phyloP scores from a whole-genome alignment of 2,797 vertebrate genomes.

The Galagoides demidoff region DNA sequence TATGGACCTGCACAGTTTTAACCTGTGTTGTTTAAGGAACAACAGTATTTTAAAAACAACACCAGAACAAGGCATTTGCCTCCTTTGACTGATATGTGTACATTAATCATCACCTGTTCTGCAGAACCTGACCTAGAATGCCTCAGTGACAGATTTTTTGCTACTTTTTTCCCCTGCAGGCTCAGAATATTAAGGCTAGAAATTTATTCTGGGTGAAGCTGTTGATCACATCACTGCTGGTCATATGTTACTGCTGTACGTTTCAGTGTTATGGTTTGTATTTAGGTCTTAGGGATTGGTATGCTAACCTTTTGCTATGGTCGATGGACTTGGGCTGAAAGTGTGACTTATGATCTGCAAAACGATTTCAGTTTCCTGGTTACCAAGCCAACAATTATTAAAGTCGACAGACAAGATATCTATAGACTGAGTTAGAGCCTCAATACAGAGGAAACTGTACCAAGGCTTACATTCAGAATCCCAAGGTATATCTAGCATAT shows the following conservation, averaged over 20 bases:
- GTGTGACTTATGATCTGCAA: conserved; percentile 16
- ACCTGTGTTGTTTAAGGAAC: not conserved
- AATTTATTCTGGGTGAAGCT: not conserved
- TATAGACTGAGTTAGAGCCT: not conserved
- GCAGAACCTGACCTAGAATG: not conserved
- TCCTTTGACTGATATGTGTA: not conserved
- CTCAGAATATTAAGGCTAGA: conserved; percentile 18
- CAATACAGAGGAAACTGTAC: not conserved
- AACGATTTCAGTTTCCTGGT: conserved; percentile 50
- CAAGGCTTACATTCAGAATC: not conserved
- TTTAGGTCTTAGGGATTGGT: not conserved
- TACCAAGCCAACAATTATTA: conserved; percentile 30
- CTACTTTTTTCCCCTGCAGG: not conserved
- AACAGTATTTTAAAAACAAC: not conserved
- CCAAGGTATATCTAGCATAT: not conserved
- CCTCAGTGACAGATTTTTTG: conserved; percentile 29
- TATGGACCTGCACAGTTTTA: not conserved
- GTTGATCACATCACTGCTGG: not conserved
- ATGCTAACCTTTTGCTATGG: not conserved
- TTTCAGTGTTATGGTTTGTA: not conserved
- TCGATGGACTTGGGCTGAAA: conserved; percentile 23
- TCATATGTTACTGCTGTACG: not conserved
- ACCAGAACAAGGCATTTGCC: not conserved
- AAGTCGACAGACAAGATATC: conserved; percentile 23
- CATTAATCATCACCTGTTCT: conserved; percentile 29